Evolutionary conservation across 1,140 invertebrate species (phyloP).

Genomic region (Ganaspis sp.): DNA sequence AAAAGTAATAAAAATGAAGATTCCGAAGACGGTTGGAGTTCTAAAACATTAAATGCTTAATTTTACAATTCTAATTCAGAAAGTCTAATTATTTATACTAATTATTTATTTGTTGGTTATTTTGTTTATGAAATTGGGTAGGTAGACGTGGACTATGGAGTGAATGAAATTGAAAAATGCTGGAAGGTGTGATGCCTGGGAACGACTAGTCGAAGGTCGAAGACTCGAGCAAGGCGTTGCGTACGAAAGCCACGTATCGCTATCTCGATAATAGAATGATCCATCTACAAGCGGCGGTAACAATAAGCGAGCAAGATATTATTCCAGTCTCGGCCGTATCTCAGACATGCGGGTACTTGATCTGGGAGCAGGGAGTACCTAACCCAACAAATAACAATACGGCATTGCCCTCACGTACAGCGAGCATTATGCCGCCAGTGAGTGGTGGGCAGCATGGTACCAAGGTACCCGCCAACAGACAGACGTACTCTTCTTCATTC

Average conservation of each 20-base stretch:
- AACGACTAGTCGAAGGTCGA: conserved; percentile 25
- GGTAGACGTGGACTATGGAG: no score
- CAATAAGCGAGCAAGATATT: conserved; percentile 67
- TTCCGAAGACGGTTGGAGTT: no score
- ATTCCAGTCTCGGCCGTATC: conserved; percentile 59
- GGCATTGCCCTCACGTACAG: conserved; percentile 67
- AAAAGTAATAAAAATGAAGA: no score
- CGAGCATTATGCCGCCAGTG: conserved; percentile 60
- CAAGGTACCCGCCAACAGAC: conserved; percentile 52
- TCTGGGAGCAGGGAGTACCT: conserved; percentile 63
- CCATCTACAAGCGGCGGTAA: conserved; percentile 64
- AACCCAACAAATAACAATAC: conserved; percentile 71
- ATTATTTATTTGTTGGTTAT: no score
- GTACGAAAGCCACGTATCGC: conserved; percentile 44
- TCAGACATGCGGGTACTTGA: conserved; percentile 62
- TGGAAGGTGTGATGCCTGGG: conserved; percentile 21
- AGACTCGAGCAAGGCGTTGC: conserved; percentile 28
- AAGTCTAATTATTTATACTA: no score
- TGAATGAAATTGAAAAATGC: conserved; percentile 17
- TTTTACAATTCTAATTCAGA: no score
- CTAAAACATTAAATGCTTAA: no score
- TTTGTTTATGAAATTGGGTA: no score
- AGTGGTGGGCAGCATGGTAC: conserved; percentile 41
- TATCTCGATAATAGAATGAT: conserved; percentile 71
- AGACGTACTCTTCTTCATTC: conserved; percentile 45